These are phyloP conservation scores for Plebejus melissa DNA, from an alignment of 2,888 invertebrate genomes.

Conservation along the genomic window DNA sequence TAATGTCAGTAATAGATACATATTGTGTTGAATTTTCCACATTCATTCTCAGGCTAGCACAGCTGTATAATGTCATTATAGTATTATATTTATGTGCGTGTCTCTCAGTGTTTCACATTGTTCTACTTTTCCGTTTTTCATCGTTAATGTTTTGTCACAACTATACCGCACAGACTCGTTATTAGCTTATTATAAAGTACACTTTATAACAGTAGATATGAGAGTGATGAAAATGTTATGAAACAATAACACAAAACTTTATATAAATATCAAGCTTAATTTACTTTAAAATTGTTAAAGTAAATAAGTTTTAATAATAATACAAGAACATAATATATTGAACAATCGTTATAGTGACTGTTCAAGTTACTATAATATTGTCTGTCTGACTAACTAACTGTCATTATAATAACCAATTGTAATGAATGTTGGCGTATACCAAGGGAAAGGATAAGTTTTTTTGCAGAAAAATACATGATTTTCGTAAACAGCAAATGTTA, in stretches of 20 bases:
- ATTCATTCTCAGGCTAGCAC: neutral
- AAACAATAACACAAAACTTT: neutral
- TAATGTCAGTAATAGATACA: neutral
- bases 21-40: neutral
- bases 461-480: no score
- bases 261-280: neutral
- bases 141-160: slow-evolving; percentile 11
- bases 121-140: slow-evolving; percentile 19
- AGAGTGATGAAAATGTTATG: neutral
- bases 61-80: neutral
- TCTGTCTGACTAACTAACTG: no score
- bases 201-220: neutral
- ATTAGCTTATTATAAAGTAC: slow-evolving; percentile 19
- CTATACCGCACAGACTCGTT: neutral
- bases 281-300: neutral
- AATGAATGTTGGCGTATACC: no score
- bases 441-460: no score
- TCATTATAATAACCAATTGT: no score
- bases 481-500: no score
- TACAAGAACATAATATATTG: no score
- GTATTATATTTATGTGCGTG: neutral
- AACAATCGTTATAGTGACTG: no score
- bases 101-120: slow-evolving; percentile 1
- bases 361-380: no score
- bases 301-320: neutral